Conservation (phyloP, 2,888 invertebrate species). For the Conistra vaccinii region DNA sequence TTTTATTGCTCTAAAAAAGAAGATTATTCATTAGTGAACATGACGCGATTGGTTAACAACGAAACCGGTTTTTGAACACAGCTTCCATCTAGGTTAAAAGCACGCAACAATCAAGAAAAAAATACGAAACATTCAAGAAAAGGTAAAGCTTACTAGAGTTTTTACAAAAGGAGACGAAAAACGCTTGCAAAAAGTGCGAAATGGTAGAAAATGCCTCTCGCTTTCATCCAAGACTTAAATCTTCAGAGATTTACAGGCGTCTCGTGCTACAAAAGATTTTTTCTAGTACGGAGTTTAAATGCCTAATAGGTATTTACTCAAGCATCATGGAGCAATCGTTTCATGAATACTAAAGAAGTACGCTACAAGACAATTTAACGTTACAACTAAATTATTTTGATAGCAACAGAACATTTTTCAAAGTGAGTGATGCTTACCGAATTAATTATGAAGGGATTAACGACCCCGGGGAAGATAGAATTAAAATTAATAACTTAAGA, state of each 20-base stretch:
- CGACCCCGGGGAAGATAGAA: not conserved
- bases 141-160: not conserved
- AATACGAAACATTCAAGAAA: not conserved
- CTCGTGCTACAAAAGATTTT: constrained; percentile 45
- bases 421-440: not conserved
- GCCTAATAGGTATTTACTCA: constrained; percentile 29
- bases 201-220: constrained; percentile 23
- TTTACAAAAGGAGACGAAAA: constrained; percentile 11
- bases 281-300: constrained; percentile 35
- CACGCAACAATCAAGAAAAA: not conserved
- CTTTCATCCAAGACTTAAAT: constrained; percentile 34
- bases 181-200: not conserved
- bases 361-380: not conserved
- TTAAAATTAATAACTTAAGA: constrained; percentile 19
- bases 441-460: constrained; percentile 5
- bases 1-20: not conserved
- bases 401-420: not conserved
- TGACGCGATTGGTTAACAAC: not conserved
- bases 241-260: constrained; percentile 28
- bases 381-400: constrained; percentile 2
- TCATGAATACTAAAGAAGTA: constrained; percentile 38
- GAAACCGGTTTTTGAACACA: constrained; percentile 14
- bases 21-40: not conserved
- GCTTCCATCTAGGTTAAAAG: not conserved
- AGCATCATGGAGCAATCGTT: constrained; percentile 2